Evolutionary conservation across 2,888 invertebrate species (phyloP), one percentile per base, ranked within the genome.

Genomic region (Galerucella nymphaeae): DNA sequence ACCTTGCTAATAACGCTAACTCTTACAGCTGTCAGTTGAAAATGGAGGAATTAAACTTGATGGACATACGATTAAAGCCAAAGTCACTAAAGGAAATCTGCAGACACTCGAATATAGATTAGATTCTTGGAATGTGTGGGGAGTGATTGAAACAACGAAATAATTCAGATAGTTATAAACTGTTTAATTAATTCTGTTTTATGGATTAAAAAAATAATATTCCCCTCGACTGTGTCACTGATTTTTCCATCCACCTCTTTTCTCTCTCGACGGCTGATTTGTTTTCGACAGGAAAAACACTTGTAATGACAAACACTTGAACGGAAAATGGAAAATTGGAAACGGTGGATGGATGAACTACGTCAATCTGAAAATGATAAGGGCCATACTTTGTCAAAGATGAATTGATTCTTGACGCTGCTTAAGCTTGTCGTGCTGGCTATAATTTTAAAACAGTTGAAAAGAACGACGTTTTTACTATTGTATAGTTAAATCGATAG

Each of bases 251-350:
- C 66, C 67, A 72, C 69, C 68, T 70, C 72, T 67, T 73, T 72
- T 64, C 73, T 50, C 73, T 50, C 71, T 71, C 77, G 77, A 70
- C 77, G 78, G 79, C 76, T 79, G 80, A 80, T 79, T 79, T 80
- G 80, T 80, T 79, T 78, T 77, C 77, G 75, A 78, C 77, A 76
- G 70, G 77, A 70, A 78, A 79, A 77, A 76, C 79, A 74, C 79
- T 76, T 71, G 76, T 75, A 74, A 75, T 63, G 76, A 75, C 75
- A 77, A 77, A 77, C 77, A 77, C 77, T 77, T 67, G 64, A 77
- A 66, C 58, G 66, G 71, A 71, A 72, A 73, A 71, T 74, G 76
- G 73, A 72, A 74, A 73, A 74, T 73, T 68, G 75, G 72, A 72
- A 77, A 72, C 75, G 61, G 72, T 55, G 62, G 64, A 69, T 59